These are phyloP conservation scores for Cydia splendana DNA, from an alignment of 1,140 invertebrate species.

Conservation along the genomic window DNA sequence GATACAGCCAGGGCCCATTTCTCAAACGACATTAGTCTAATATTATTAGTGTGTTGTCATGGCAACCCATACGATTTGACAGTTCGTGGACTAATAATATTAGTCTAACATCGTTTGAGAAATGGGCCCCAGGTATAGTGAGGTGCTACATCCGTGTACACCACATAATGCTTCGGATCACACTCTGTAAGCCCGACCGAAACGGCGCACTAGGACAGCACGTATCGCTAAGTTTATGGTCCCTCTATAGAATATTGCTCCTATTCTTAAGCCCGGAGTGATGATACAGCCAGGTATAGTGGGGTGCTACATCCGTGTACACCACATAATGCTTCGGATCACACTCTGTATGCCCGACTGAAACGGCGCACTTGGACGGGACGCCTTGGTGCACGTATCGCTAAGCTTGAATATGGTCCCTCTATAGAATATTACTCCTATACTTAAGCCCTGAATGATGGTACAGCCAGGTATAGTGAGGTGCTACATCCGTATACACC, in stretches of 20 bases:
- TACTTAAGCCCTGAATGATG: conserved; percentile 56
- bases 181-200: conserved; percentile 72
- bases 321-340: conserved; percentile 80
- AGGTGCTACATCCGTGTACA: conserved; percentile 82
- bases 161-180: conserved; percentile 79
- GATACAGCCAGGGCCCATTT: no score
- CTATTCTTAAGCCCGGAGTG: conserved; percentile 50
- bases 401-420: no score
- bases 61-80: no score
- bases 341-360: conserved; percentile 73
- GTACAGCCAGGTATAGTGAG: conserved; percentile 81
- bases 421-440: conserved; percentile 43
- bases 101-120: no score
- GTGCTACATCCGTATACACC: conserved; percentile 81
- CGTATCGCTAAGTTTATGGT: conserved; percentile 57
- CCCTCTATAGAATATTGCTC: conserved; percentile 43
- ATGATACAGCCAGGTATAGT: conserved; percentile 80
- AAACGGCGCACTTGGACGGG: conserved; percentile 80
- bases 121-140: conserved; percentile 82
- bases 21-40: no score
- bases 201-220: conserved; percentile 80
- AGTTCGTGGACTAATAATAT: no score
- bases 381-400: conserved; percentile 77
- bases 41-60: no score
- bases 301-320: conserved; percentile 81